Evolutionary conservation across 2,888 invertebrate species (phyloP), one percentile per base, ranked within the genome.

Genomic region (Blomia tropicalis): DNA sequence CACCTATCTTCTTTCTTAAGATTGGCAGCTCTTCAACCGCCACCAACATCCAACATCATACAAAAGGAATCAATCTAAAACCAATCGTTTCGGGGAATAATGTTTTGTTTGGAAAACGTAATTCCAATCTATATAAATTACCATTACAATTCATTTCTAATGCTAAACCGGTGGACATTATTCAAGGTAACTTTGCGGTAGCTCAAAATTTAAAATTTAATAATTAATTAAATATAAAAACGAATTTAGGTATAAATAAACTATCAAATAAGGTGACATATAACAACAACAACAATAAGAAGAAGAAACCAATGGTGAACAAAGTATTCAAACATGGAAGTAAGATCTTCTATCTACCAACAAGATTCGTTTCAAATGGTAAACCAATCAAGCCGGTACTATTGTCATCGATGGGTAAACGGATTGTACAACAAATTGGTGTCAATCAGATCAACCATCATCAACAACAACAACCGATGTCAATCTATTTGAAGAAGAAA

Each of bases 121-220:
- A 62, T 44, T 62, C 62, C 7, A 23, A 54, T 1, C 41, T 58
- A 17, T 64, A 64, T 27, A 61, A 64, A 22, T 29, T 64, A 3
- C 64, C 64, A n/a, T 32, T 62, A 22, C 23, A 59, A n/a, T 64
- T 64, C 23, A 19, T 62, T 14, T 64, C 64, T 1, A 64, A 64
- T 51, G 64, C 64, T 30, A 64, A 64, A 23, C 64, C 64, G 3
- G 61, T 64, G 22, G 58, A 64, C 14, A 58, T 64, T 19, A 17
- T 64, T n/a, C 60, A 54, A 25, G 64, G 64, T 64, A 62, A 43
- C 22, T 41, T 11, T 58, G 22, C 23, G 11, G 2, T 56, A n/a
- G n/a, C 14, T 5, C 2, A 4, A 19, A 14, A 11, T 43, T 36
- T 58, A 58, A 36, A n/a, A 25, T 36, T 43, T 22, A 5, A 41